phyloP scores from a whole-genome alignment of 2,888 invertebrate species.

The Amblyjoppa proteus region DNA sequence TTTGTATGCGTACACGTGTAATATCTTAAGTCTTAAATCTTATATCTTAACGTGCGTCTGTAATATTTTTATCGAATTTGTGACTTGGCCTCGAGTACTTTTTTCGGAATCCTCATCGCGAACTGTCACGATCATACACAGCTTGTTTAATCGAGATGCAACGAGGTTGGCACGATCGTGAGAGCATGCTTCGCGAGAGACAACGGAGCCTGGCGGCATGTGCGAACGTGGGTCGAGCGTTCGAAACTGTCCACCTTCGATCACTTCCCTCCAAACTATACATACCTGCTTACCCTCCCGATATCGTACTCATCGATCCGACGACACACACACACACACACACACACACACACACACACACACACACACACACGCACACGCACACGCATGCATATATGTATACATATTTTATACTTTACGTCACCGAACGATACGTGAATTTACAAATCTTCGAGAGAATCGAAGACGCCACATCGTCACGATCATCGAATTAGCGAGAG shows the following conservation, averaged over 20 bases:
- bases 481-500: too few species aligned
- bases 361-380: too few species aligned
- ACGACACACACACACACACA: not conserved
- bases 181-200: constrained; percentile 54
- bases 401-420: too few species aligned
- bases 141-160: constrained; percentile 35
- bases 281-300: constrained; percentile 43
- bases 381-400: too few species aligned
- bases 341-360: too few species aligned
- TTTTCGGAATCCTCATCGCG: constrained; percentile 51
- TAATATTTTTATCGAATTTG: not conserved
- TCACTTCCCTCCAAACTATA: constrained; percentile 48
- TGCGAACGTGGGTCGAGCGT: constrained; percentile 70
- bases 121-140: too few species aligned
- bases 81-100: constrained; percentile 36
- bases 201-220: constrained; percentile 73
- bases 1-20: too few species aligned
- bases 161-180: constrained; percentile 49
- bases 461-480: too few species aligned
- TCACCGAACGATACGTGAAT: too few species aligned
- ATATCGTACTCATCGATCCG: constrained; percentile 42
- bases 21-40: not conserved
- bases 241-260: constrained; percentile 63
- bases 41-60: constrained; percentile 2
- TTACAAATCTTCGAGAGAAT: too few species aligned